A percentile compares a stretch with the other conserved stretches of the same genome.
These are phyloP conservation scores for Orussus abietinus DNA, from an alignment of 1,140 invertebrate species.

Conservation along the genomic window DNA sequence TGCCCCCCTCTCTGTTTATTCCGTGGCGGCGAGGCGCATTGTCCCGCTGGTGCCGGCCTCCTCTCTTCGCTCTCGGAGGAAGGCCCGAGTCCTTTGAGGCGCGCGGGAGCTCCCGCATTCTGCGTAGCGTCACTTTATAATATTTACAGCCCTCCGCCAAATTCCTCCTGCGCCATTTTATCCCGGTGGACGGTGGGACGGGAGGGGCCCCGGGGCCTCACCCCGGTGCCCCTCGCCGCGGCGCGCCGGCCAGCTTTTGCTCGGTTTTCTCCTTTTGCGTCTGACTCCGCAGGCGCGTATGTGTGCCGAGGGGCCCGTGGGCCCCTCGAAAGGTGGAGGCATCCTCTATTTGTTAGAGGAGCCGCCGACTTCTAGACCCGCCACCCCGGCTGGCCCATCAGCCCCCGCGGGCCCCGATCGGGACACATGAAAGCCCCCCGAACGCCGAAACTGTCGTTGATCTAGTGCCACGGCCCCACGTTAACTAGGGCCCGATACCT, in stretches of 20 bases:
- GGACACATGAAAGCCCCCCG: conserved; percentile 49
- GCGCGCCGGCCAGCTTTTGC: conserved; percentile 15
- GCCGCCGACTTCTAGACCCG: conserved; percentile 33
- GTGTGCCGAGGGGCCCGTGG: not conserved
- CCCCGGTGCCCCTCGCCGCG: conserved; percentile 10
- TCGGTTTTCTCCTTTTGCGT: conserved; percentile 19
- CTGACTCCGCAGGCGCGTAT: conserved; percentile 13
- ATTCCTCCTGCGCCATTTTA: conserved; percentile 44
- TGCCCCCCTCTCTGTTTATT: too few relatives aligned
- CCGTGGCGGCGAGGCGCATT: conserved; percentile 16
- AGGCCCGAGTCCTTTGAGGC: conserved; percentile 7
- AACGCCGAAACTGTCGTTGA: conserved; percentile 51
- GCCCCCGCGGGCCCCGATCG: conserved; percentile 29
- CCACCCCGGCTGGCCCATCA: conserved; percentile 29
- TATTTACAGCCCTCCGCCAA: conserved; percentile 45
- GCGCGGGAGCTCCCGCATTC: conserved; percentile 34
- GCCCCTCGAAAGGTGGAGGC: conserved; percentile 20
- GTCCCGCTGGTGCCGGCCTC: conserved; percentile 9
- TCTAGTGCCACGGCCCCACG: conserved; percentile 44
- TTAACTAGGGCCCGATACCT: conserved; percentile 48
- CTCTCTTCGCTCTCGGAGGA: not conserved
- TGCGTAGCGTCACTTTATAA: conserved; percentile 42
- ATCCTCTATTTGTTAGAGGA: conserved; percentile 43
- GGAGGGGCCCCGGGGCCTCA: conserved; percentile 26
- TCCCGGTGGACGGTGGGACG: conserved; percentile 15